A percentile compares a stretch with the other conserved stretches of the same genome.
Evolutionary conservation across 1,140 invertebrate genomes (phyloP).

Genomic region (Drosophila burlai): DNA sequence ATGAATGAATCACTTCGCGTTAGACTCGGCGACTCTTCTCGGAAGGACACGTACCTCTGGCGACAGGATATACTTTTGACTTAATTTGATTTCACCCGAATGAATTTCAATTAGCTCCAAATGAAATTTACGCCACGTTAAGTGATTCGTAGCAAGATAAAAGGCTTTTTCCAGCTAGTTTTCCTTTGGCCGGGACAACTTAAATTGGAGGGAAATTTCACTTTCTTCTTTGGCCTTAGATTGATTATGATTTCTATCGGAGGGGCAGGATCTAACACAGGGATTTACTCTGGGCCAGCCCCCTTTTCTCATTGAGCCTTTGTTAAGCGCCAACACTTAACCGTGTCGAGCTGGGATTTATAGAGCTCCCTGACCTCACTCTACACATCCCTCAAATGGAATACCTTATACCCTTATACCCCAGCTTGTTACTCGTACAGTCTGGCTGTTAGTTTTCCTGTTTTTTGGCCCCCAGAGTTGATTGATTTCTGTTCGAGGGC

Average conservation of each 20-base stretch:
- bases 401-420: constrained; percentile 5
- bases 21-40: constrained; percentile 45
- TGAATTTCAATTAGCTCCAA: constrained; percentile 81
- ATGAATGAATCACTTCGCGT: constrained; percentile 78
- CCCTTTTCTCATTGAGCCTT: constrained; percentile 15
- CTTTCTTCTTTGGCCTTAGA: constrained; percentile 15
- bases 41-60: constrained; percentile 59
- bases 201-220: constrained; percentile 22
- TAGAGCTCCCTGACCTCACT: constrained; percentile 38
- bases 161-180: constrained; percentile 30
- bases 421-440: constrained; percentile 5
- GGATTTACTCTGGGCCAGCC: neutral
- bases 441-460: constrained; percentile 31
- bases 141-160: constrained; percentile 54
- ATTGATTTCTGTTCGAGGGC: constrained; percentile 71
- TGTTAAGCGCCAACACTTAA: constrained; percentile 60
- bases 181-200: constrained; percentile 10
- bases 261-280: neutral
- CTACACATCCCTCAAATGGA: constrained; percentile 24
- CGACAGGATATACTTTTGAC: constrained; percentile 76
- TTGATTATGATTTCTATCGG: constrained; percentile 44
- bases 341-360: constrained; percentile 53
- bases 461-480: constrained; percentile 41
- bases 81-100: constrained; percentile 81
- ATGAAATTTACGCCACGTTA: constrained; percentile 73